These are phyloP conservation scores for Microcebus tavaratra DNA, from an alignment of 2,113 vertebrate genomes.

Conservation along the genomic window DNA sequence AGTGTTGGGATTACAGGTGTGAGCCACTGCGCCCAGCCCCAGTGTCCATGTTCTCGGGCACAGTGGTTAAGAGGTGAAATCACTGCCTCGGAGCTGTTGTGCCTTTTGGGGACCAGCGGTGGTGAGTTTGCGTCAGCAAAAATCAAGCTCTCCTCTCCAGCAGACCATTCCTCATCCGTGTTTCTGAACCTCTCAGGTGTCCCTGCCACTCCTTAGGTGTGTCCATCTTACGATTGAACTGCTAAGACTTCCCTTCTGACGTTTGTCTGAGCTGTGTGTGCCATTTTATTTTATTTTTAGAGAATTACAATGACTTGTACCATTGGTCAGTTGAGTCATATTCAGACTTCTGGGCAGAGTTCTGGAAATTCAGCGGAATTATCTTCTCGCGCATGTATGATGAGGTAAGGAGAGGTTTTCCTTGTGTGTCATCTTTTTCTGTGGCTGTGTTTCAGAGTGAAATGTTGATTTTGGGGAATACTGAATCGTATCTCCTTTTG, in stretches of 20 bases:
- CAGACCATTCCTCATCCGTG: not conserved
- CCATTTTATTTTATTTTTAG: constrained; percentile 74
- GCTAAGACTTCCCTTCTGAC: not conserved
- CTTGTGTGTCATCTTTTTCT: accelerated
- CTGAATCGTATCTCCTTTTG: not conserved
- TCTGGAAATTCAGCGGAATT: constrained; percentile 94
- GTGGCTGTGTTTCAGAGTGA: not conserved
- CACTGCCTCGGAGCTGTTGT: not conserved
- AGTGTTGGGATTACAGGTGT: too few relatives aligned
- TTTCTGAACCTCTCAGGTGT: accelerated
- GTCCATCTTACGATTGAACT: not conserved
- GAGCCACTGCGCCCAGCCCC: too few relatives aligned
- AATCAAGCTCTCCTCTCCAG: not conserved
- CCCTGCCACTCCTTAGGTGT: not conserved
- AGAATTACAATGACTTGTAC: constrained; percentile 93
- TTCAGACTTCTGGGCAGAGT: constrained; percentile 94
- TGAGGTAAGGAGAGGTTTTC: constrained; percentile 86
- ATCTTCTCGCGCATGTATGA: constrained; percentile 90
- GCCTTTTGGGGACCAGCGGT: not conserved
- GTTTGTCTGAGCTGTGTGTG: accelerated
- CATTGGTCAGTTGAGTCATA: constrained; percentile 95
- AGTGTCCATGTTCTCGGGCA: not conserved
- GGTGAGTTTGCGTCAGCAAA: not conserved
- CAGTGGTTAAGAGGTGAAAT: too few relatives aligned
- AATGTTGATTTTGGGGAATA: accelerated